Evolutionary conservation across 1,140 invertebrate genomes (phyloP), one percentile per base, ranked within the genome.

Genomic region (Batillaria attramentaria): DNA sequence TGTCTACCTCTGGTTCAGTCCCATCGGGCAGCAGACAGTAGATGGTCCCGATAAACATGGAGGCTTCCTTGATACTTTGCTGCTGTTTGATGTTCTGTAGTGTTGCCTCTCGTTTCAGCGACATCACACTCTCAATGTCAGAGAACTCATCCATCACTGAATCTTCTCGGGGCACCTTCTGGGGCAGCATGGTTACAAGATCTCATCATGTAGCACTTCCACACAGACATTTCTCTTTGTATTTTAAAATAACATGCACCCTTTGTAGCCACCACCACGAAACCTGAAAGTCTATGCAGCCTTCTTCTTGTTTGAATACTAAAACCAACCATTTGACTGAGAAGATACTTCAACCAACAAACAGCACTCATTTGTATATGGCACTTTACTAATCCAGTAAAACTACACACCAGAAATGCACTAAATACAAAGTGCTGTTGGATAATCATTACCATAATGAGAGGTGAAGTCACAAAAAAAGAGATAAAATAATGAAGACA

Each of bases 21-120:
- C 70, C 70, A 37, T 72, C 50, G 20, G 70, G 70, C 43, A 72
- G 70, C 33, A 72, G 70, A 50, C 70, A 72, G 28, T 50, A 50
- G 43, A 57, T 72, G 42, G 70, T 72, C 31, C 70, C 70, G 28
- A 72, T n/a, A 28, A 46, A 72, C 70, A 72, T 46, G 50, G 70
- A 46, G 6, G 70, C 70, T 20, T 72, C 70, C 24, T 72, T 72
- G 42, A 72, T 72, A 41, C 70, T 72, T n/a, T 72, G 70, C 70
- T 72, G 70, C n/a, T 50, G 42, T n/a, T 72, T 72, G 33, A 72
- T 35, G 50, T 24, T 72, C 70, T 72, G 70, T 28, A 72, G 70
- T 2, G 70, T 72, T 28, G 42, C n/a, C 50, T 72, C 70, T 0
- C 70, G 42, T 43, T 72, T 72, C 70, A 72, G 13, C 16, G 42